These are phyloP conservation scores for Coregonus ussuriensis DNA, from an alignment of 2,797 vertebrate species.

Conservation along the genomic window DNA sequence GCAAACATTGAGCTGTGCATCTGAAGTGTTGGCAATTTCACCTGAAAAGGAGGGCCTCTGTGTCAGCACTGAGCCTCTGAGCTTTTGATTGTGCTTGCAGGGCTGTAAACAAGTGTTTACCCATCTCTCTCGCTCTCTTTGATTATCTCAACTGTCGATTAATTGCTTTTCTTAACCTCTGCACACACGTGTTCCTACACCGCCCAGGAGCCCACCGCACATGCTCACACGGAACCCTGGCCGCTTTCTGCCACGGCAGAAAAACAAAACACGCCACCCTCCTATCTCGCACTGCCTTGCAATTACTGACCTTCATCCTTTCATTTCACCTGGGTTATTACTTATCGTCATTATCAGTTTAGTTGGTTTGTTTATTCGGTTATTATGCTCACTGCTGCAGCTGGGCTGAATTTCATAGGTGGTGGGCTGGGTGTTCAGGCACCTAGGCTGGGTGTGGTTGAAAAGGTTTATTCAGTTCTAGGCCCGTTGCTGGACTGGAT, in stretches of 20 bases:
- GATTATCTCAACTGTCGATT: constrained; percentile 73
- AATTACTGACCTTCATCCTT: constrained; percentile 74
- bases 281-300: constrained; percentile 53
- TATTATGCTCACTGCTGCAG: constrained; percentile 56
- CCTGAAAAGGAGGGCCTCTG: constrained; percentile 66
- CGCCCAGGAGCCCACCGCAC: constrained; percentile 57
- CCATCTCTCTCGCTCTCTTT: constrained; percentile 22
- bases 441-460: constrained; percentile 27
- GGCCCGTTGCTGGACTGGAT: constrained; percentile 28
- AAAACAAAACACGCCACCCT: constrained; percentile 54
- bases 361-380: constrained; percentile 61
- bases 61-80: constrained; percentile 55
- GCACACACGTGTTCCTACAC: constrained; percentile 64
- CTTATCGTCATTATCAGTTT: constrained; percentile 55
- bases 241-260: constrained; percentile 35
- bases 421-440: constrained; percentile 35
- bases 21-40: constrained; percentile 72
- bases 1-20: constrained; percentile 71
- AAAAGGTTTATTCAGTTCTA: constrained; percentile 50
- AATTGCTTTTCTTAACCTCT: constrained; percentile 79
- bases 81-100: constrained; percentile 66
- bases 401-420: constrained; percentile 16
- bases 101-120: constrained; percentile 71
- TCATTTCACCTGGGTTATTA: constrained; percentile 61
- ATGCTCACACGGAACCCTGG: constrained; percentile 55